These are phyloP conservation scores for Boloria euphrosyne DNA, from an alignment of 2,888 invertebrate species.

Conservation along the genomic window DNA sequence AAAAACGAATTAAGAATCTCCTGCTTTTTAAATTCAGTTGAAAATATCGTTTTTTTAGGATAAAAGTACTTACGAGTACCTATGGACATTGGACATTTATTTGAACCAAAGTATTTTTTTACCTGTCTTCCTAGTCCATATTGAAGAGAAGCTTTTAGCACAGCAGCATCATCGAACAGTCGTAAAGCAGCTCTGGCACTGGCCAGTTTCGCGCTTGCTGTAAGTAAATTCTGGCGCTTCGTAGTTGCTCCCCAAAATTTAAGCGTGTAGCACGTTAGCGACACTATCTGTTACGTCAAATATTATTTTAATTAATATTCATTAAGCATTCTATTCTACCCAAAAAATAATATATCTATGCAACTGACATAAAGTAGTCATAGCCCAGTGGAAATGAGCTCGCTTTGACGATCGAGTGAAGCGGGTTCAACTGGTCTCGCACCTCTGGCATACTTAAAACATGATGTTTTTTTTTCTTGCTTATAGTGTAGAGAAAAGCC, in stretches of 20 bases:
- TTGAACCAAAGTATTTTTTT: constrained; percentile 25
- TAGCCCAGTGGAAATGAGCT: too few relatives aligned
- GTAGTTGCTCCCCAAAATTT: constrained; percentile 85
- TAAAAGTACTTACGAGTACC: too few relatives aligned
- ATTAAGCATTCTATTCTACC: neutral
- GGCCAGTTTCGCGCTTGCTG: constrained; percentile 87
- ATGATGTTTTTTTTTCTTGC: too few relatives aligned
- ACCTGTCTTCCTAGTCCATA: constrained; percentile 86
- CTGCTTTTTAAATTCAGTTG: too few relatives aligned
- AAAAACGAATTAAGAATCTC: neutral
- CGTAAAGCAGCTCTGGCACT: constrained; percentile 88
- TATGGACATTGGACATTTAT: too few relatives aligned
- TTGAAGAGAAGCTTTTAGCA: constrained; percentile 85
- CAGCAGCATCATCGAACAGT: constrained; percentile 91
- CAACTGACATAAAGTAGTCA: too few relatives aligned
- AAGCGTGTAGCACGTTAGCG: constrained; percentile 88
- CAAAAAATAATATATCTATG: neutral
- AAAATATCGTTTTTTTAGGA: too few relatives aligned
- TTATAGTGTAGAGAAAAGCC: too few relatives aligned
- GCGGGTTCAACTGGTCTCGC: too few relatives aligned
- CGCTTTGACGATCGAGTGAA: too few relatives aligned
- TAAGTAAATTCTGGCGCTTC: constrained; percentile 77
- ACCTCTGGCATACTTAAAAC: too few relatives aligned
- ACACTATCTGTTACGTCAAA: constrained; percentile 81
- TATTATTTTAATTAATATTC: neutral